phyloP scores from a whole-genome alignment of 2,888 invertebrate species.

The Schizaphis graminum region DNA sequence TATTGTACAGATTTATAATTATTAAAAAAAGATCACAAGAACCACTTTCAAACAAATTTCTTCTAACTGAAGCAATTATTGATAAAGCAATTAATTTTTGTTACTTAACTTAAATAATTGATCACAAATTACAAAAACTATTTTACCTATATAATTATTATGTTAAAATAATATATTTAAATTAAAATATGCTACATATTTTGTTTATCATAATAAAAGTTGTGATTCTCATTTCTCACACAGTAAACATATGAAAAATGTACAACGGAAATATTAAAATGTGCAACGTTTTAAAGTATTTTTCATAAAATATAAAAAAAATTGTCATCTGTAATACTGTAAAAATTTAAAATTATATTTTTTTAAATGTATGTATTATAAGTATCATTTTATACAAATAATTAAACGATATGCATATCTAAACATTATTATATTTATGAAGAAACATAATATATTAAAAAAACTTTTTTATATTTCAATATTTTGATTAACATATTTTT shows the following conservation, averaged over 20 bases:
- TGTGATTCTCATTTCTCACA: neutral
- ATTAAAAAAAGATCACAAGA: neutral
- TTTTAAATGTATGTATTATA: neutral
- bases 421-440: neutral
- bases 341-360: neutral
- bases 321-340: neutral
- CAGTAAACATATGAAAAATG: neutral
- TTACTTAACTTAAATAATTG: neutral
- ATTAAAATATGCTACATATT: neutral
- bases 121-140: neutral
- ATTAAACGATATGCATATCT: neutral
- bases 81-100: neutral
- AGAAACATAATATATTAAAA: neutral
- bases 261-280: neutral
- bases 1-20: neutral
- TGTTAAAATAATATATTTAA: neutral
- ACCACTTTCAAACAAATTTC: neutral
- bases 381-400: neutral
- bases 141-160: neutral
- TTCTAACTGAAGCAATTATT: neutral
- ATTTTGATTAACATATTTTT: neutral
- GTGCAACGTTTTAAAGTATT: neutral
- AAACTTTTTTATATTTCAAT: neutral
- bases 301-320: neutral
- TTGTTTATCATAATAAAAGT: neutral